Evolutionary conservation across 2,113 vertebrate species (phyloP), one percentile per base, ranked within the genome.

Genomic region (Cololabis saira): DNA sequence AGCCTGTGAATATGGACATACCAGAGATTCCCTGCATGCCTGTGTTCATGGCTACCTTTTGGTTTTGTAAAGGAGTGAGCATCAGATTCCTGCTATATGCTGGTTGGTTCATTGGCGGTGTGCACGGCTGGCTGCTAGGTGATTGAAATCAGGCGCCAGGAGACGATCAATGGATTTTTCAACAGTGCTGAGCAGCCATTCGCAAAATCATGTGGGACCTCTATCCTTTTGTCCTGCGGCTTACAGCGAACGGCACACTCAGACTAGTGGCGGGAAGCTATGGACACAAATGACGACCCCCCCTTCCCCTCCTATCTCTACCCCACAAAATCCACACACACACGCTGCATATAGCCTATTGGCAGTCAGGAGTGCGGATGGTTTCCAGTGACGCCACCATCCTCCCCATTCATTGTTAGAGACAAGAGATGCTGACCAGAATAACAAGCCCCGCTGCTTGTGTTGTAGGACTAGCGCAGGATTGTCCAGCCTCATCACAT

Each of bases 401-500:
- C 10, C 82, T 80, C 90, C 89, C 80, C 91, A 87, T 87, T 93
- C 89, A 83, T 92, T 91, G 91, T 90, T 90, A 89, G 82, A 65
- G 24, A 83, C 58, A 56, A 94, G 94, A 96, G 77, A 87, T 88
- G 92, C 89, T 91, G 93, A 93, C 91, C 85, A 87, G 87, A 91
- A 87, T 89, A 91, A 93, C 93, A 90, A 80, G 90, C 86, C 84
- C 65, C 85, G 76, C 61, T 72, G 76, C 71, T 84, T 10, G 58
- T 65, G 78, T 58, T 70, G 75, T 66, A 76, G 59, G 61, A 71
- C 60, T n/a, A 51, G 70, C 66, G 12, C 47, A 76, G 87, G 71
- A 90, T 90, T 90, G 87, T 94, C 81, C 86, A 79, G 84, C 80
- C 92, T 95, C 95, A 95, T 95, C 95, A 93, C 49, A 93, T 95